Evolutionary conservation across 1,140 invertebrate species (phyloP).

Genomic region (Panagrolaimus sp.): DNA sequence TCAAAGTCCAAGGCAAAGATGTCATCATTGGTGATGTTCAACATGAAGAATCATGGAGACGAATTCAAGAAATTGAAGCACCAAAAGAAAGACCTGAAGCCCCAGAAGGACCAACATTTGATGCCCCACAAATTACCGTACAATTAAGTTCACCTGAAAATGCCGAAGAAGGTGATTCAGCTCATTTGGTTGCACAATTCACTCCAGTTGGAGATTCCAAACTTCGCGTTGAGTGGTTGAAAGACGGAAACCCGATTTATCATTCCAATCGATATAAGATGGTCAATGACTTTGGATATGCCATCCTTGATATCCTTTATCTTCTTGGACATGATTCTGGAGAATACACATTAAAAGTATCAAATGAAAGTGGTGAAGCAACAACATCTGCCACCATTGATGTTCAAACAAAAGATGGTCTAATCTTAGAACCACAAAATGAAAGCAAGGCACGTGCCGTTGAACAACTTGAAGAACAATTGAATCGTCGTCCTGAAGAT

Average conservation of each 20-base stretch:
- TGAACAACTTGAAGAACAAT: conserved; percentile 47
- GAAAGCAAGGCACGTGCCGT: conserved; percentile 54
- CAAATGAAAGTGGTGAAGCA: conserved; percentile 51
- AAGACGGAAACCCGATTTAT: conserved; percentile 47
- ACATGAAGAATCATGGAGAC: conserved; percentile 87
- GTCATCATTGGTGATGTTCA: conserved; percentile 87
- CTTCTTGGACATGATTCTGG: conserved; percentile 63
- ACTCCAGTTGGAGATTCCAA: conserved; percentile 79
- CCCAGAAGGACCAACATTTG: conserved; percentile 36
- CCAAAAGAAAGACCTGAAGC: conserved; percentile 34
- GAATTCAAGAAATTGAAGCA: conserved; percentile 82
- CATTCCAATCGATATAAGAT: conserved; percentile 61
- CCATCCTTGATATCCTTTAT: conserved; percentile 63
- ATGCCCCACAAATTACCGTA: conserved; percentile 82
- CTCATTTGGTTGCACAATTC: conserved; percentile 73
- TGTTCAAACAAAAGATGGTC: conserved; percentile 41
- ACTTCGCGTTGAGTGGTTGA: conserved; percentile 47
- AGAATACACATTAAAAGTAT: conserved; percentile 34
- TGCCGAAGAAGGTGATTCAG: conserved; percentile 72
- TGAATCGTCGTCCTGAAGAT: conserved; percentile 48
- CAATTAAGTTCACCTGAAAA: conserved; percentile 79
- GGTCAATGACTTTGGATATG: conserved; percentile 63
- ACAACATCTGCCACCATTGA: conserved; percentile 40
- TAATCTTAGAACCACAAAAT: conserved; percentile 49
- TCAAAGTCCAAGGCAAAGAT: conserved; percentile 67